phyloP scores from a whole-genome alignment of 2,113 vertebrate genomes.

The Paradoxurus hermaphroditus region DNA sequence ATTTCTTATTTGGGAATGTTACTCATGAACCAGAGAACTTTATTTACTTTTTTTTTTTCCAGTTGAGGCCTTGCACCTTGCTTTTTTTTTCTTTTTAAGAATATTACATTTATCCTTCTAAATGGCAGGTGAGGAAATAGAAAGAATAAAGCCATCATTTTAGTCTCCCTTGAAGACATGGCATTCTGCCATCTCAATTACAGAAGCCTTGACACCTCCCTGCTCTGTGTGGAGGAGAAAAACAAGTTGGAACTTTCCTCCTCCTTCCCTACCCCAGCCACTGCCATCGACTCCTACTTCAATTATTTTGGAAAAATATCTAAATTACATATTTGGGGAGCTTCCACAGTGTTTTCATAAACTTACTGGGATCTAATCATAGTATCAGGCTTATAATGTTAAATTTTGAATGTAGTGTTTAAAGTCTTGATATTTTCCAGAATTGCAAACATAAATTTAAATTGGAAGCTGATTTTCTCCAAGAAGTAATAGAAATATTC shows the following conservation, averaged over 20 bases:
- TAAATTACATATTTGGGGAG: slow-evolving; percentile 31
- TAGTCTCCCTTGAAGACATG: background rate
- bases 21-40: slow-evolving; percentile 11
- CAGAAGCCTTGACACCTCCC: background rate
- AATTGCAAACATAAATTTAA: slow-evolving; percentile 54
- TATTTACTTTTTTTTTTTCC: background rate
- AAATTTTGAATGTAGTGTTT: slow-evolving; percentile 53
- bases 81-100: background rate
- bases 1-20: slow-evolving; percentile 25
- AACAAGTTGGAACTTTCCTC: background rate
- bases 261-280: background rate
- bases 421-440: slow-evolving; percentile 55
- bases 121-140: background rate
- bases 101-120: slow-evolving; percentile 9
- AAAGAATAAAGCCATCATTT: slow-evolving; percentile 27
- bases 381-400: background rate
- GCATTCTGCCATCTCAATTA: background rate
- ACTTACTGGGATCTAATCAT: background rate
- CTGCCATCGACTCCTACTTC: background rate
- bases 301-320: slow-evolving; percentile 23
- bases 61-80: background rate
- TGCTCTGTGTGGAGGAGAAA: background rate
- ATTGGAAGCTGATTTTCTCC: slow-evolving; percentile 40
- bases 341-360: slow-evolving; percentile 22
- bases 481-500: slow-evolving; percentile 47